Evolutionary conservation across 2,888 invertebrate species (phyloP), one percentile per base, ranked within the genome.

Genomic region (Phoenoteleia sp.): DNA sequence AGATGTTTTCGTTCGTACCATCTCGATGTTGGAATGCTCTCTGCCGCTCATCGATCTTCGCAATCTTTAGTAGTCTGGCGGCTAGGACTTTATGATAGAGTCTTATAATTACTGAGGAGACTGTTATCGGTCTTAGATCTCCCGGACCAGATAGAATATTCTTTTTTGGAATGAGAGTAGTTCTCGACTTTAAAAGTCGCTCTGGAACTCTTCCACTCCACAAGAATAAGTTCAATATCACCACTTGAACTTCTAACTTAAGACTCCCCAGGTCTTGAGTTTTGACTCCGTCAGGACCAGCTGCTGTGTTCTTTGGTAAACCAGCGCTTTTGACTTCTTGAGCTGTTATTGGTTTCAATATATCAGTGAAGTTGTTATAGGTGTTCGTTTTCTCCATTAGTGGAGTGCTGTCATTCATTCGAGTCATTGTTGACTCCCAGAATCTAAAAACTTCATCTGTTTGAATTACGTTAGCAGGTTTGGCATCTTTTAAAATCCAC

Each of bases 221-320:
- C 6, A 89, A 11, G 1, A 88, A 19, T 33, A 33, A 33, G 11
- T 33, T 33, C 2, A 33, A 11, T 4, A 33, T 33, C 17, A 0
- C 56, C 7, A 0, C 42, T 3, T 2, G 88, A 81, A 23, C 88
- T 83, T 11, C 52, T 11, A 72, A n/a, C n/a, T n/a, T n/a, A n/a
- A n/a, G n/a, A n/a, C n/a, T n/a, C n/a, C n/a, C 79, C 87, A 89
- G 90, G 0, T 84, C 76, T 0, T 80, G 58, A 15, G 86, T 45
- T 7, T 82, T 87, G 0, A 90, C 80, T 0, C 88, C 87, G 49
- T 89, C 89, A 64, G 87, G 79, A 0, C 88, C 89, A 7, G 90
- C 89, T 13, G 87, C 86, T 11, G 87, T 49, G 9, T 13, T 15
- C 5, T 19, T 47, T 2, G 36, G 29, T 11, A 47, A 27, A 13